These are phyloP conservation scores for Ichneumoninae sp. DNA, from an alignment of 2,888 invertebrate genomes.

Conservation along the genomic window DNA sequence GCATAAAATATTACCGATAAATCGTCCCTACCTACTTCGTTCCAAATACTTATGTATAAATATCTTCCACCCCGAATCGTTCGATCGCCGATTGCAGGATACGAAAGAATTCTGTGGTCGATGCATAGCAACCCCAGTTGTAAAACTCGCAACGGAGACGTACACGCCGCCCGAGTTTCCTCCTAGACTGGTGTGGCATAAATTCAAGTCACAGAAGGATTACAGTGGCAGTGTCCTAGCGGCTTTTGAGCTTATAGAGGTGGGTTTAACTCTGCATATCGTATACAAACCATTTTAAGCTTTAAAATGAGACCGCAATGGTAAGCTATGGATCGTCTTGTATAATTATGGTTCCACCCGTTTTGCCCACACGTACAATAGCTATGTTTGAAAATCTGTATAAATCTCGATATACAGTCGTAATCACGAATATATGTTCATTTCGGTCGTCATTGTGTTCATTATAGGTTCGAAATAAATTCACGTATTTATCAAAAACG, in stretches of 20 bases:
- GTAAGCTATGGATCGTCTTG: not conserved
- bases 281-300: constrained; percentile 27
- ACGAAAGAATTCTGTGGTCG: constrained; percentile 84
- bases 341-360: not conserved
- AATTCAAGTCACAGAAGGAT: constrained; percentile 81
- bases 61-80: not conserved
- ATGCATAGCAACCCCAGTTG: constrained; percentile 82
- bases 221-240: constrained; percentile 84
- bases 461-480: not conserved
- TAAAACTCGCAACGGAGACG: constrained; percentile 82
- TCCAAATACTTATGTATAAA: not conserved
- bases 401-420: not conserved
- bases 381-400: not conserved
- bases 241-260: constrained; percentile 85
- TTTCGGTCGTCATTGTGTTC: not conserved
- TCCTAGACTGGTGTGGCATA: constrained; percentile 84
- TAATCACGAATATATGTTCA: not conserved
- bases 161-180: constrained; percentile 81
- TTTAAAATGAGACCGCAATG: constrained; percentile 10
- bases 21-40: constrained; percentile 18
- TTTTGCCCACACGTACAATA: not conserved
- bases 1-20: constrained; percentile 56
- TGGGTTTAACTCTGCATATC: constrained; percentile 67
- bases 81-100: constrained; percentile 54
- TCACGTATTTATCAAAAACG: too few species aligned